Evolutionary conservation across 2,113 vertebrate genomes (phyloP).

Genomic region (Hystrix cristata): DNA sequence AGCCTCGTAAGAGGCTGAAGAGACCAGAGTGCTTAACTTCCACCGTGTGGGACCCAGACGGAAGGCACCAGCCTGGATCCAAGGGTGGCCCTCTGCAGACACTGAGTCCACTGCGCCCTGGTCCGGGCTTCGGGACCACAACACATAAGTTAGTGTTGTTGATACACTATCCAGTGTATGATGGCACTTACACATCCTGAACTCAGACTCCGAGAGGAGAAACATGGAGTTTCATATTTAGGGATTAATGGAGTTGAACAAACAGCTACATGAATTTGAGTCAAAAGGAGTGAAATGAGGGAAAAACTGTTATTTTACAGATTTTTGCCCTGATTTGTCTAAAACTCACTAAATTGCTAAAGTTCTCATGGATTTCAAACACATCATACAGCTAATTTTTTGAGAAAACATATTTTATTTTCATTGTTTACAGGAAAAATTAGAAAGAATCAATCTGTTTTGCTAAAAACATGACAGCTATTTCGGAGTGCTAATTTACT

Average conservation of each 20-base stretch:
- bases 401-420: constrained; percentile 16
- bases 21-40: not conserved
- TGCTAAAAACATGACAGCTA: constrained; percentile 2
- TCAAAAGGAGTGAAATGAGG: not conserved
- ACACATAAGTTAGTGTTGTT: not conserved
- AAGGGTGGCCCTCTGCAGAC: rapidly evolving
- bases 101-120: no score
- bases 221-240: rapidly evolving
- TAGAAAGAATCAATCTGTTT: constrained; percentile 11
- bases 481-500: constrained; percentile 61
- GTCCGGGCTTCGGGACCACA: no score
- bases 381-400: not conserved
- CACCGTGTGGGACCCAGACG: rapidly evolving
- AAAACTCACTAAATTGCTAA: not conserved
- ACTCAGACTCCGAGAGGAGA: not conserved
- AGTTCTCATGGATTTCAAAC: not conserved
- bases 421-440: not conserved
- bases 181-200: not conserved
- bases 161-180: not conserved
- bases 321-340: not conserved
- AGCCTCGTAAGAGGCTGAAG: no score
- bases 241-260: not conserved
- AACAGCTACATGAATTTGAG: not conserved
- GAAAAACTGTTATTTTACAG: not conserved
- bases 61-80: not conserved